phyloP scores from a whole-genome alignment of 2,113 vertebrate species.

The Paraplagusia blochii region DNA sequence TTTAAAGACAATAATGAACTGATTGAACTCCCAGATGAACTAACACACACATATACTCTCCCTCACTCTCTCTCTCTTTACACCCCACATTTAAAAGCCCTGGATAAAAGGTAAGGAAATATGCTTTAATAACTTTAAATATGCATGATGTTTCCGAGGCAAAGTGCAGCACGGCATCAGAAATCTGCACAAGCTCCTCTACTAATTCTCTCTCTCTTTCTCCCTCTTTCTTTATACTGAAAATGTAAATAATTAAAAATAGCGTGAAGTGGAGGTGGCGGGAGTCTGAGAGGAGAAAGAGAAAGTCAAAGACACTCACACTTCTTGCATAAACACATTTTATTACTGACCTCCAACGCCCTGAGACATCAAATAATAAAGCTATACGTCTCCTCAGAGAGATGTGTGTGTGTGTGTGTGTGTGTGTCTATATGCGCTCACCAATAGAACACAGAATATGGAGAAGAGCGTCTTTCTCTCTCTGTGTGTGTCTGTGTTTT shows the following conservation, averaged over 20 bases:
- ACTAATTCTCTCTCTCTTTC: constrained; percentile 64
- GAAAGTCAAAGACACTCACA: constrained; percentile 53
- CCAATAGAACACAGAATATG: constrained; percentile 20
- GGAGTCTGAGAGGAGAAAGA: constrained; percentile 16
- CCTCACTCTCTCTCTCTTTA: constrained; percentile 34
- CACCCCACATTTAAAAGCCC: constrained; percentile 63
- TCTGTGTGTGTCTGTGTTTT: background rate
- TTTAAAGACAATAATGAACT: constrained; percentile 35
- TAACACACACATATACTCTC: background rate
- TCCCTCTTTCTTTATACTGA: constrained; percentile 17
- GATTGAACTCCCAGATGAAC: constrained; percentile 8
- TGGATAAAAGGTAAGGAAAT: constrained; percentile 76
- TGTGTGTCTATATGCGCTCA: background rate
- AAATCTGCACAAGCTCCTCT: constrained; percentile 74
- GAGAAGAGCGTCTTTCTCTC: constrained; percentile 6
- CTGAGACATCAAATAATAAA: constrained; percentile 52
- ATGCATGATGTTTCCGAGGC: constrained; percentile 78
- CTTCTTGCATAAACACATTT: constrained; percentile 68
- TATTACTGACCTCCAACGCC: constrained; percentile 63
- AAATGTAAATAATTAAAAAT: constrained; percentile 76
- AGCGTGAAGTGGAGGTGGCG: constrained; percentile 17
- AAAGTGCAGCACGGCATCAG: constrained; percentile 70
- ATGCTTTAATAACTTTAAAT: constrained; percentile 80
- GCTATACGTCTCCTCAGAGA: constrained; percentile 20
- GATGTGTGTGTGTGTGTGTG: constrained; percentile 7